Evolutionary conservation across 1,140 invertebrate species (phyloP), one percentile per base, ranked within the genome.

Genomic region (Schlechtendalia chinensis): DNA sequence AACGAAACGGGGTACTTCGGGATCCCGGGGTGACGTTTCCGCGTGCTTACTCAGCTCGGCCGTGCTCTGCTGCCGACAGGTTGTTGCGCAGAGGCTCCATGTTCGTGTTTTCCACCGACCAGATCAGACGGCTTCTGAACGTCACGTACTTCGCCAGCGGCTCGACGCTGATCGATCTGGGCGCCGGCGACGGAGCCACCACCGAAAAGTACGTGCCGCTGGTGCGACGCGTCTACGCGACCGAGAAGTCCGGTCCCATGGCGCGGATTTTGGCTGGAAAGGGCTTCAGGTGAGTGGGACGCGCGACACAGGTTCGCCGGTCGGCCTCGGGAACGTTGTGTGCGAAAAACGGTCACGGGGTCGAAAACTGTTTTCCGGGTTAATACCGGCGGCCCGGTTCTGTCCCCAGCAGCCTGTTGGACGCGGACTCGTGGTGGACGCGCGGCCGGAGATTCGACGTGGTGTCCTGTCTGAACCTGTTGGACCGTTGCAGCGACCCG

Each of bases 151-250:
- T 81, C 22, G 85, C 84, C 22, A 84, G 83, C n/a, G 83, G 85
- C 85, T 85, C 89, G 86, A 84, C 88, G 12, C 83, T 97, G 54
- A 87, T 97, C 71, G 96, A 97, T 87, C 87, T 97, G 56, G 96
- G 96, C 58, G 95, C 96, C 12, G 96, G 96, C 1, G 96, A 98
- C 87, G 96, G 96, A 8, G 90, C 91, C 82, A 94, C 96, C 3
- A 97, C 95, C 29, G 86, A 90, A 22, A 88, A 91, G 71, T 90
- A 97, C 83, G 89, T 90, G 0, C 86, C 89, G 39, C 90, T 93
- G 81, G 96, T 93, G 85, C 83, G 88, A 22, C 85, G 89, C 24
- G 89, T 93, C 32, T 94, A 92, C 85, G 93, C 91, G 59, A 97
- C 96, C 1, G 96, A 98, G 87, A 91, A 96, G 82, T 96, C 95